Evolutionary conservation across 1,140 invertebrate species (phyloP).

Genomic region (Cydia pomonella): DNA sequence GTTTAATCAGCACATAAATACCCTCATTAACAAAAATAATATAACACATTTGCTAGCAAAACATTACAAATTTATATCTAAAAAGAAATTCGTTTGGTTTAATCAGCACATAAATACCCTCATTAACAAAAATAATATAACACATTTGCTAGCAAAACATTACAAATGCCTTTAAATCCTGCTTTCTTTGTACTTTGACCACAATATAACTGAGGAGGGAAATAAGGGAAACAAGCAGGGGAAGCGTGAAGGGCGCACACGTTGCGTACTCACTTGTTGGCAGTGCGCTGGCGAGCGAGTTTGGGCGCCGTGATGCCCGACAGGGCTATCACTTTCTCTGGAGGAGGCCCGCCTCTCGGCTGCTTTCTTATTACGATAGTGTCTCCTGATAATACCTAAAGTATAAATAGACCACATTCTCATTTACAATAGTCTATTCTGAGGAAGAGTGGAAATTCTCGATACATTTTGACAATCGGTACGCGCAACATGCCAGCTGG

Average conservation of each 20-base stretch:
- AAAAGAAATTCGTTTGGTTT: no score
- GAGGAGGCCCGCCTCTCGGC: constrained; percentile 91
- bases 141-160: no score
- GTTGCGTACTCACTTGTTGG: constrained; percentile 80
- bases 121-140: no score
- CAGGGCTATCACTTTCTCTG: constrained; percentile 94
- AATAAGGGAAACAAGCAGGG: background rate
- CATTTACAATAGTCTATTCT: constrained; percentile 27
- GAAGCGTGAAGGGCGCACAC: constrained; percentile 11
- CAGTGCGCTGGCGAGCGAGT: constrained; percentile 88
- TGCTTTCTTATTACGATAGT: constrained; percentile 92
- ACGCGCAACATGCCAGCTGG: constrained; percentile 29
- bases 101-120: no score
- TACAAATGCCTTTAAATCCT: no score
- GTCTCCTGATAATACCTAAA: constrained; percentile 94
- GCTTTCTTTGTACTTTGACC: no score
- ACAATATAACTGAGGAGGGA: background rate
- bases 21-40: no score
- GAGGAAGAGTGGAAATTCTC: constrained; percentile 18
- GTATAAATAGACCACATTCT: constrained; percentile 38
- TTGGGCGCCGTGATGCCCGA: constrained; percentile 96
- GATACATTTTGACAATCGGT: constrained; percentile 30
- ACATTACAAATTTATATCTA: no score
- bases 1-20: no score
- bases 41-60: no score